Evolutionary conservation across 2,113 vertebrate species (phyloP), one percentile per base, ranked within the genome.

Genomic region (Cromileptes altivelis): DNA sequence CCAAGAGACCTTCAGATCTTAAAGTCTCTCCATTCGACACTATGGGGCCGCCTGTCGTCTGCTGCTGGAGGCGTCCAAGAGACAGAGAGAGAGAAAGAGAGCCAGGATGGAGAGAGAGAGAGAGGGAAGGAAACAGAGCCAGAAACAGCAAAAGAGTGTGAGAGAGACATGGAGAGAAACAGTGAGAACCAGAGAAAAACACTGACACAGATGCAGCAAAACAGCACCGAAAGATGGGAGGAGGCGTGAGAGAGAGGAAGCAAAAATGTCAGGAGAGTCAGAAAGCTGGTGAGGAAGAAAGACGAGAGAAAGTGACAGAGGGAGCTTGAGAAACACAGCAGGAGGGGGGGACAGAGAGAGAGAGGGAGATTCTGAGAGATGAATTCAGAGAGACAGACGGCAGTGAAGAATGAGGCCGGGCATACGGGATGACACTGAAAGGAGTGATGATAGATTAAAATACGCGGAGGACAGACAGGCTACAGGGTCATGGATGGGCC

Each of bases 1-100:
- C 78, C 81, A 53, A 81, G 69, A 86, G 86, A 87, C 83, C 82
- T 63, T 94, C 92, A 94, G 93, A 94, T 93, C 84, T 87, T 91
- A 93, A 91, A 93, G 80, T 88, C 84, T 85, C 93, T 94, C 93
- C 94, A 91, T 87, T 88, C 87, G 72, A 91, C 92, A 88, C 78
- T 88, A 88, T 79, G 90, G 83, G 85, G 92, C 65, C 85, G 73
- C 77, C 89, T 88, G 85, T 83, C 86, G 52, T 91, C 91, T 90
- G 92, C 88, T 88, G 90, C 81, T 82, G 79, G 89, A 89, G 78
- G 73, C 72, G 1, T 83, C 68, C 52, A n/a, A 78, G 79, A 86
- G 47, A 82, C 21, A 49, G 57, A 84, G 4, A 77, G 52, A 80
- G 37, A 78, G 45, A 70, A 11, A 80, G 69, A 70, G 25, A 58